phyloP scores from a whole-genome alignment of 2,797 vertebrate genomes.

The Podarcis siculus region DNA sequence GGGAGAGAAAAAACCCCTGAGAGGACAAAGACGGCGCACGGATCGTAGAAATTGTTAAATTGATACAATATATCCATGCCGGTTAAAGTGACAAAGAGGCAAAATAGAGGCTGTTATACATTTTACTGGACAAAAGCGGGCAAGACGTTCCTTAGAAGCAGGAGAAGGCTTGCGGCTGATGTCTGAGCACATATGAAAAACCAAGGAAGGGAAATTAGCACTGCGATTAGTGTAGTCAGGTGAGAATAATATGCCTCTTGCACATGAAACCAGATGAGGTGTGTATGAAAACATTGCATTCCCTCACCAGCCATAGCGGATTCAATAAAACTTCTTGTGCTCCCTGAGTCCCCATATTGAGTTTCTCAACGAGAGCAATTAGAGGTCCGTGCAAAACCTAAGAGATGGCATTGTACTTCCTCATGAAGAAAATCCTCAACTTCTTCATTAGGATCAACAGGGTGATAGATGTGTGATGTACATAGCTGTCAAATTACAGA shows the following conservation, averaged over 20 bases:
- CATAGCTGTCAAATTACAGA: too few species aligned
- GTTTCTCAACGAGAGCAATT: neutral
- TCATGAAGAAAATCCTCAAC: neutral
- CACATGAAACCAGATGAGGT: constrained; percentile 26
- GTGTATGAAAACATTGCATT: constrained; percentile 16
- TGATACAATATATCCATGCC: neutral
- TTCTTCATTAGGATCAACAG: neutral
- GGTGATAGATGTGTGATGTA: neutral
- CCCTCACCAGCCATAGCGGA: neutral
- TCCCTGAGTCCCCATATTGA: constrained; percentile 3
- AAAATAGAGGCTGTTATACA: neutral
- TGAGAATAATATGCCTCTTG: constrained; percentile 17
- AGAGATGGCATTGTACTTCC: neutral
- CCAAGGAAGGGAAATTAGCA: constrained; percentile 15
- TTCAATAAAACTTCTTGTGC: constrained; percentile 13
- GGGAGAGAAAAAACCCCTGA: neutral
- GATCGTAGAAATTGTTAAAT: neutral
- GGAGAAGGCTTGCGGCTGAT: neutral
- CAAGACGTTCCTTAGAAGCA: neutral
- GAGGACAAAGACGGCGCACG: neutral
- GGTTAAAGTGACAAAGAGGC: neutral
- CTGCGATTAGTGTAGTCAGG: constrained; percentile 16
- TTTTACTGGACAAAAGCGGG: neutral
- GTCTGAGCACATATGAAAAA: neutral
- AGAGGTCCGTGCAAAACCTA: rapidly evolving